Base-by-base conservation (phyloP, 2,888 invertebrate species). In the Resseliella maxima region DNA sequence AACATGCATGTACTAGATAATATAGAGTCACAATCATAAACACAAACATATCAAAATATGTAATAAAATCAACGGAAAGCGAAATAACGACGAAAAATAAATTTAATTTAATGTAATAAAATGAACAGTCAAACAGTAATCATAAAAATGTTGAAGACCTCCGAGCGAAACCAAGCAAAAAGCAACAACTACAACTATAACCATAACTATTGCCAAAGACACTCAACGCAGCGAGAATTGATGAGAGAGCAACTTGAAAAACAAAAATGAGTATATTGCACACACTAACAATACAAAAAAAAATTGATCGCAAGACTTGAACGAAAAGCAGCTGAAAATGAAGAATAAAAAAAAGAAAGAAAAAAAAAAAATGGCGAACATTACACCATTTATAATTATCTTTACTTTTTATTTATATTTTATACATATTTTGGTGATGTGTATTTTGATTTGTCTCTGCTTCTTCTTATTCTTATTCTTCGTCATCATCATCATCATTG, bases 51-150 rank as follows among this genome's bases (percentile, higher is more conserved):
- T 72, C 72, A 72, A 72, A 72, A 72, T 72, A 72, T 72, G 72
- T 72, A 72, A 72, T 72, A 72, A 72, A 72, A 72, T 72, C 72
- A 72, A 72, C 72, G 27, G 31, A 72, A 72, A 72, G 72, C 72
- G 72, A 72, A 50, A 72, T 72, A 72, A 72, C 72, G 72, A 72
- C 31, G 72, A 31, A 72, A 72, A 72, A 72, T 72, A 72, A 72
- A 72, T 72, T 72, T 72, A 72, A 72, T 72, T 72, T 72, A 72
- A 72, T 72, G 72, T 72, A 72, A 72, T 72, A 72, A 72, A 72
- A 72, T 72, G 72, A 72, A 72, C 72, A 72, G 72, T 72, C 72
- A 72, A 72, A 72, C n/a, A 72, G 72, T 72, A 27, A 72, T 72
- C 31, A 72, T 31, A 72, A 72, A 72, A 72, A 27, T 72, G 72